Evolutionary conservation across 2,888 invertebrate species (phyloP), one percentile per base, ranked within the genome.

Genomic region (Lamellibrachia columna): DNA sequence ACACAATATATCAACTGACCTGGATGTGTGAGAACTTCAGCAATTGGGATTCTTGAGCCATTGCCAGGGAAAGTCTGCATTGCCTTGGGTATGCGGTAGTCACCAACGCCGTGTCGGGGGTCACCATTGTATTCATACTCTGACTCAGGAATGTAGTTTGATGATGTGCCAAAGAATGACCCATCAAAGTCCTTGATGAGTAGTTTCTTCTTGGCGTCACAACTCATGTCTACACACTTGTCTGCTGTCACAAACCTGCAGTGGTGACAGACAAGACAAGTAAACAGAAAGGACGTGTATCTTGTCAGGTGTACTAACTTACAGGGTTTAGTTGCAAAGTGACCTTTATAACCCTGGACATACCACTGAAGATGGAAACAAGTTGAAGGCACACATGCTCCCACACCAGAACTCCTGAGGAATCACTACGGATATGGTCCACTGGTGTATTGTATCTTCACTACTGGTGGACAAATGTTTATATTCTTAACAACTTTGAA

Each of bases 151-250:
- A 75, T 75, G 75, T 75, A 75, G 75, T 1, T 75, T 75, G 75
- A 75, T 75, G 75, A n/a, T 22, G 75, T 15, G 3, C 95, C 95
- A 6, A 95, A 92, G 90, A 96, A 94, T 0, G 95, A 93, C 0
- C 96, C 96, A 93, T 96, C 96, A 8, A 93, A 40, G 92, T 96
- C 96, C 28, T 93, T 94, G 0, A 96, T 92, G 60, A 96, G 90
- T 3, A 94, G 94, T 92, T 96, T 96, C 94, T 96, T 96, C 91
- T 94, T 53, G 0, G 94, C 96, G 93, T 96, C 96, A 95, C 96
- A 96, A 92, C 95, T 95, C 96, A 96, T 96, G 94, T 96, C 96
- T 0, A 96, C 95, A 94, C 96, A 96, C 92, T 96, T 96, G 22
- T 58, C 58, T 7, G 58, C 58, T 11, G 58, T 58, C 58, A 58